Evolutionary conservation across 64 coral and sea anemone species (phyloP).

Genomic region (Acropora yongei): DNA sequence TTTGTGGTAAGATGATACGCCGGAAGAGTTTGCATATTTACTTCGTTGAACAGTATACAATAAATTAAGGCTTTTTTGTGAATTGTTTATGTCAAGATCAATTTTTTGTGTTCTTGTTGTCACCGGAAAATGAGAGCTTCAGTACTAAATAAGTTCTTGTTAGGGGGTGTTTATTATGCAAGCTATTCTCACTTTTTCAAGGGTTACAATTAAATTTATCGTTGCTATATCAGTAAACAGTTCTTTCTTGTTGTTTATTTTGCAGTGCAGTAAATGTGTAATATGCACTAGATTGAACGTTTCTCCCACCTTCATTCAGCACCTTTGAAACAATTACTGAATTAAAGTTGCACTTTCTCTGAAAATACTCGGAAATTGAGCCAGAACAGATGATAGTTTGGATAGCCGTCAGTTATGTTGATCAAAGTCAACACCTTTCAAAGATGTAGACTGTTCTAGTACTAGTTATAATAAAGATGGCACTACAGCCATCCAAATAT

Average conservation of each 20-base stretch:
- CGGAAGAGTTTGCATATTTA: constrained; percentile 5
- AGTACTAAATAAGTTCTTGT: background rate
- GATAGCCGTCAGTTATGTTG: no score
- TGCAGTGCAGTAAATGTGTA: no score
- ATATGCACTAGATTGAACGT: no score
- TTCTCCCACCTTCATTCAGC: no score
- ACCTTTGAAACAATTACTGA: no score
- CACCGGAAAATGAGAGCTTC: background rate
- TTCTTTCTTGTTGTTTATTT: background rate
- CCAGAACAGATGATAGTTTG: no score
- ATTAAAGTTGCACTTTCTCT: no score
- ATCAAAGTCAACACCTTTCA: no score
- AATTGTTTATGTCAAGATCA: background rate
- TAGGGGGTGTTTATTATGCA: constrained; percentile 21
- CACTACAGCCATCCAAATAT: no score
- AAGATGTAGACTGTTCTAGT: no score
- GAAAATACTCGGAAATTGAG: no score
- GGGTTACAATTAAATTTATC: constrained; percentile 30
- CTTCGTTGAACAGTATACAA: constrained; percentile 18
- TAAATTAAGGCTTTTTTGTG: constrained; percentile 18
- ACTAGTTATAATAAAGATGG: no score
- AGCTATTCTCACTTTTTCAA: constrained; percentile 31
- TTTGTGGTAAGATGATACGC: constrained; percentile 9
- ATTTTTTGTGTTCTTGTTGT: background rate
- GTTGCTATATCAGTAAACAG: constrained; percentile 37